Evolutionary conservation across 2,888 invertebrate genomes (phyloP).

Genomic region (Coelogynopora nodosa): DNA sequence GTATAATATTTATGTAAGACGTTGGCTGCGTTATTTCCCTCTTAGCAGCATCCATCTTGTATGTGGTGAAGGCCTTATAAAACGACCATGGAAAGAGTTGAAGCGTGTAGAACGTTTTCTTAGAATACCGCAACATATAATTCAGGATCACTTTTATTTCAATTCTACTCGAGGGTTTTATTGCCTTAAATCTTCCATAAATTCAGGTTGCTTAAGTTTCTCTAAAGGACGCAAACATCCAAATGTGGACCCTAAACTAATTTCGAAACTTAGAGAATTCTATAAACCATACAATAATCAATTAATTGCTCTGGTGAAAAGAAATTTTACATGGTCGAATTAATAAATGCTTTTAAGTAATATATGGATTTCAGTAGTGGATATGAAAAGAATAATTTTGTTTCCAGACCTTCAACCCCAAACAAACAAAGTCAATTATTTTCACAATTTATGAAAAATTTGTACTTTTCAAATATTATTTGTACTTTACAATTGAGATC

Average conservation of each 20-base stretch:
- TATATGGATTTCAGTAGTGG: too few relatives aligned
- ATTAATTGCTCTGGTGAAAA: background rate
- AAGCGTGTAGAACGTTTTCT: conserved; percentile 82
- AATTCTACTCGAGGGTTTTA: conserved; percentile 94
- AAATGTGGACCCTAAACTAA: conserved; percentile 69
- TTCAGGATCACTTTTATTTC: conserved; percentile 85
- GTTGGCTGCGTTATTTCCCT: conserved; percentile 38
- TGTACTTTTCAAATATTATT: too few relatives aligned
- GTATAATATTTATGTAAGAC: conserved; percentile 40
- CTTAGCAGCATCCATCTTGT: conserved; percentile 25
- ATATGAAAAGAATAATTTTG: too few relatives aligned
- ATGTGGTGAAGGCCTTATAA: conserved; percentile 77
- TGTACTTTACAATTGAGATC: too few relatives aligned
- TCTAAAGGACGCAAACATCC: conserved; percentile 82
- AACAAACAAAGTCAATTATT: too few relatives aligned
- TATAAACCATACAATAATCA: background rate
- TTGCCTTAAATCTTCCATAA: conserved; percentile 66
- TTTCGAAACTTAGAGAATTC: background rate
- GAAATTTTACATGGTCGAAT: background rate
- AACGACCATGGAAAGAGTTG: conserved; percentile 81
- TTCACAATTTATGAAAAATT: too few relatives aligned
- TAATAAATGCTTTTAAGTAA: too few relatives aligned
- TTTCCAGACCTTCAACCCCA: too few relatives aligned
- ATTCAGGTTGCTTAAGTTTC: conserved; percentile 80
- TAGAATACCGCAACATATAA: conserved; percentile 70